phyloP scores from a whole-genome alignment of 2,888 invertebrate species.

The Drosophila gaucha region DNA sequence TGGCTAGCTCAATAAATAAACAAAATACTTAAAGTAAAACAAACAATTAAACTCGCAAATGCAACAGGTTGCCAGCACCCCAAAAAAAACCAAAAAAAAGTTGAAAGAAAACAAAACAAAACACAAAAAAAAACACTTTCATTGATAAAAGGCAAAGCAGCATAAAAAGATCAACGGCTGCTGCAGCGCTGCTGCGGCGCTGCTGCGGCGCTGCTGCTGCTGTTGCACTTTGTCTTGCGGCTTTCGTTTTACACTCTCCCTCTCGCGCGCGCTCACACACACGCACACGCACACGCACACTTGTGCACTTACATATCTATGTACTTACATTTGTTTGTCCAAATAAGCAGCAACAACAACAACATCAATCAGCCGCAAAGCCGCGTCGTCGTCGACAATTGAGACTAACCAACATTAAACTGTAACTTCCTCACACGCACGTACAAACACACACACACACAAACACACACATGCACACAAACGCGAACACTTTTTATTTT shows the following conservation, averaged over 20 bases:
- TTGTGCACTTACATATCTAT: too few species aligned
- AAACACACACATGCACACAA: neutral
- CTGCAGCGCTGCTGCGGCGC: slow-evolving; percentile 9
- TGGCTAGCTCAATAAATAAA: neutral
- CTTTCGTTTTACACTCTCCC: slow-evolving; percentile 47
- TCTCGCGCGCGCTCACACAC: slow-evolving; percentile 8
- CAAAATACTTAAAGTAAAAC: neutral
- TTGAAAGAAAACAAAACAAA: neutral
- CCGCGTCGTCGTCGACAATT: slow-evolving; percentile 63
- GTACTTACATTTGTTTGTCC: slow-evolving; percentile 46
- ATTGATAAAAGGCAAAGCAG: slow-evolving; percentile 48
- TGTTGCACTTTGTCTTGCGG: slow-evolving; percentile 58
- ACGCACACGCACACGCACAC: neutral
- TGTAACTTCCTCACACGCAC: slow-evolving; percentile 73
- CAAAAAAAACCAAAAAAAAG: slow-evolving; percentile 7
- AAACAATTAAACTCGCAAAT: slow-evolving; percentile 3
- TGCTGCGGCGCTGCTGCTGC: slow-evolving; percentile 18
- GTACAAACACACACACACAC: slow-evolving; percentile 6
- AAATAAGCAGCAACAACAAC: slow-evolving; percentile 38
- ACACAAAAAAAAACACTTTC: slow-evolving; percentile 46
- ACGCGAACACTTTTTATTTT: neutral
- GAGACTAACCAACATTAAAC: slow-evolving; percentile 77
- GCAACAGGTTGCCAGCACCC: slow-evolving; percentile 40
- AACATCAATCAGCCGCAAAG: slow-evolving; percentile 67
- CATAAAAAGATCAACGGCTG: slow-evolving; percentile 44